Evolutionary conservation across 1,140 invertebrate species (phyloP).

Genomic region (Drosophila varians): DNA sequence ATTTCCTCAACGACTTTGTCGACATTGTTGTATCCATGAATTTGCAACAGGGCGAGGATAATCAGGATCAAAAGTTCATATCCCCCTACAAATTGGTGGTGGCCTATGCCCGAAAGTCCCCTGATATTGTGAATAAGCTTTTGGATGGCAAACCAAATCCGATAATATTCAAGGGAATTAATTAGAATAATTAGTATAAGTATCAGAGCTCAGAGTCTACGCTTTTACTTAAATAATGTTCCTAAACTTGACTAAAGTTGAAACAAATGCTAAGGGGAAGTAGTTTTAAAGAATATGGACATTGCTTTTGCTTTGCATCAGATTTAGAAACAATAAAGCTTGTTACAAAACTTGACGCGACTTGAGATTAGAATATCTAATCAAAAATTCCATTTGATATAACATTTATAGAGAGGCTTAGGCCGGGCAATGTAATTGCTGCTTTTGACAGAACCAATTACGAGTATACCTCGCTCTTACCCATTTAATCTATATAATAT

Average conservation of each 20-base stretch:
- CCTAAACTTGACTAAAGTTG: neutral
- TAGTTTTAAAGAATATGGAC: neutral
- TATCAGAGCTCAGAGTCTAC: slow-evolving; percentile 4
- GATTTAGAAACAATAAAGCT: neutral
- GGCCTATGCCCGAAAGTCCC: slow-evolving; percentile 84
- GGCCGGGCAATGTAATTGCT: slow-evolving; percentile 52
- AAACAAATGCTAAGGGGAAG: too few relatives aligned
- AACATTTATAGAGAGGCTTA: slow-evolving; percentile 31
- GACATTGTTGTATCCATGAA: slow-evolving; percentile 84
- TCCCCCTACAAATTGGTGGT: slow-evolving; percentile 85
- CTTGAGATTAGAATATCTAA: slow-evolving; percentile 20
- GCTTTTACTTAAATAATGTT: neutral
- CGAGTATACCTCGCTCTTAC: slow-evolving; percentile 1
- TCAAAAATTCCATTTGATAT: slow-evolving; percentile 30
- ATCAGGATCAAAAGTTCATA: slow-evolving; percentile 61
- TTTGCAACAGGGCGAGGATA: slow-evolving; percentile 68
- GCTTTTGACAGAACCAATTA: slow-evolving; percentile 78
- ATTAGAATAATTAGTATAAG: slow-evolving; percentile 15
- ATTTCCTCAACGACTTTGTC: slow-evolving; percentile 87
- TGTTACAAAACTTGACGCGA: neutral
- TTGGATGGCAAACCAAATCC: slow-evolving; percentile 13
- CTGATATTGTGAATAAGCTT: slow-evolving; percentile 83
- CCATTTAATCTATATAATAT: slow-evolving; percentile 1
- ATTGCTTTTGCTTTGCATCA: neutral
- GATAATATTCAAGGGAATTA: slow-evolving; percentile 33